These are phyloP conservation scores for Phenganax marumi DNA, from an alignment of 92 coral and sea anemone species.

Conservation along the genomic window DNA sequence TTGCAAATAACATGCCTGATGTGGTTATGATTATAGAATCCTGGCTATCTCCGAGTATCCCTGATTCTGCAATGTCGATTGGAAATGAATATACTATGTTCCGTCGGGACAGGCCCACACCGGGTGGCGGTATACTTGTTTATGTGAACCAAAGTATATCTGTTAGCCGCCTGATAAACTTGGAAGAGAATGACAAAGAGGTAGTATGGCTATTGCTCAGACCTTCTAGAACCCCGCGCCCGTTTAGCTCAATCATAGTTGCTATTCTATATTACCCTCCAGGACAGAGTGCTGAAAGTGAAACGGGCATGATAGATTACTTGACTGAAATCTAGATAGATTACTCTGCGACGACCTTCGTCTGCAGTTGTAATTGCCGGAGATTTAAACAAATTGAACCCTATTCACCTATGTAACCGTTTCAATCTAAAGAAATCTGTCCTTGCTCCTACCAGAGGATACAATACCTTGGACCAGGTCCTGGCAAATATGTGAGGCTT, in stretches of 20 bases:
- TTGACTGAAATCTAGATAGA: not conserved
- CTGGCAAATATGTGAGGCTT: too few relatives aligned
- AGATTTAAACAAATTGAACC: too few relatives aligned
- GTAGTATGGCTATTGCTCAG: conserved; percentile 39
- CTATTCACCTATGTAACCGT: too few relatives aligned
- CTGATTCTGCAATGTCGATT: conserved; percentile 30
- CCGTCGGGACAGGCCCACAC: conserved; percentile 23
- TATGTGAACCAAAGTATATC: conserved; percentile 2
- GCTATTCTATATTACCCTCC: conserved; percentile 35
- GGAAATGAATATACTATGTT: not conserved
- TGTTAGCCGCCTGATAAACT: not conserved
- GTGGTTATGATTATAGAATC: conserved; percentile 29
- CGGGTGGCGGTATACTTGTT: too few relatives aligned
- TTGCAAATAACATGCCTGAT: conserved; percentile 17
- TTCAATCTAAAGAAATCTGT: too few relatives aligned
- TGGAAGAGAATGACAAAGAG: conserved; percentile 40
- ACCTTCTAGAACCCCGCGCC: conserved; percentile 38
- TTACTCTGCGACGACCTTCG: conserved; percentile 1
- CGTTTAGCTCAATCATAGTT: conserved; percentile 20
- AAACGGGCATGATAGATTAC: too few relatives aligned
- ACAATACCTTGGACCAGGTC: too few relatives aligned
- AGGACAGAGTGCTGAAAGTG: conserved; percentile 30
- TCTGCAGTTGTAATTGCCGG: conserved; percentile 7
- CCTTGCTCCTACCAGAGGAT: too few relatives aligned
- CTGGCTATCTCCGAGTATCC: conserved; percentile 23